These are phyloP conservation scores for Orthosia cruda DNA, from an alignment of 2,888 invertebrate genomes.

Conservation along the genomic window DNA sequence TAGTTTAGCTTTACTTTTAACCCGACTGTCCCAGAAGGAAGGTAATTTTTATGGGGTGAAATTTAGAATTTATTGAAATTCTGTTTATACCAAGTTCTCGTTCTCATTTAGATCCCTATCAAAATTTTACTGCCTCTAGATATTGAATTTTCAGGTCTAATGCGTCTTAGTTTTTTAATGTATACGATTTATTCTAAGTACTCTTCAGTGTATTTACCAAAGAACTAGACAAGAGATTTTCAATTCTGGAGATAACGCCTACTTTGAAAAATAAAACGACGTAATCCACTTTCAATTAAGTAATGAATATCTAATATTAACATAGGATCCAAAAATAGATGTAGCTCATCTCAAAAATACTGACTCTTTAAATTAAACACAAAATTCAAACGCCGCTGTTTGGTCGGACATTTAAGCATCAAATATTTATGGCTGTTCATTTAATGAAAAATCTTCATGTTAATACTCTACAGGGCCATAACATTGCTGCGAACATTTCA, in stretches of 20 bases:
- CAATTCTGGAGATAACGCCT: background rate
- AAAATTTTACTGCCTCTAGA: background rate
- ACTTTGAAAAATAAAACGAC: background rate
- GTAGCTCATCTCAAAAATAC: constrained; percentile 3
- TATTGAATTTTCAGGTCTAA: background rate
- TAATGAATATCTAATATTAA: constrained; percentile 41
- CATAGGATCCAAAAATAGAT: constrained; percentile 12
- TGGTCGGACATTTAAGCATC: constrained; percentile 44
- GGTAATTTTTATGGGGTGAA: background rate
- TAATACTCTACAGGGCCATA: constrained; percentile 24
- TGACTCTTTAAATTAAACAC: background rate
- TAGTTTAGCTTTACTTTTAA: constrained; percentile 10
- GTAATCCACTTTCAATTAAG: constrained; percentile 11
- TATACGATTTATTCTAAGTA: background rate
- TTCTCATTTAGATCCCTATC: background rate
- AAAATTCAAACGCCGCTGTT: constrained; percentile 13
- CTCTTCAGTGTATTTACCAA: too few species aligned
- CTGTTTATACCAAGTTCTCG: background rate
- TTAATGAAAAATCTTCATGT: constrained; percentile 45
- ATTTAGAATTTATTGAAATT: background rate
- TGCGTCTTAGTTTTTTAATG: background rate
- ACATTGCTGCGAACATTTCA: constrained; percentile 58
- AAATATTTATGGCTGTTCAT: constrained; percentile 44
- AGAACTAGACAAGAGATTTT: background rate
- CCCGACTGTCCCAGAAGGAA: too few species aligned